Conservation (phyloP, 2,797 vertebrate genomes). For the Siniperca undulata region DNA sequence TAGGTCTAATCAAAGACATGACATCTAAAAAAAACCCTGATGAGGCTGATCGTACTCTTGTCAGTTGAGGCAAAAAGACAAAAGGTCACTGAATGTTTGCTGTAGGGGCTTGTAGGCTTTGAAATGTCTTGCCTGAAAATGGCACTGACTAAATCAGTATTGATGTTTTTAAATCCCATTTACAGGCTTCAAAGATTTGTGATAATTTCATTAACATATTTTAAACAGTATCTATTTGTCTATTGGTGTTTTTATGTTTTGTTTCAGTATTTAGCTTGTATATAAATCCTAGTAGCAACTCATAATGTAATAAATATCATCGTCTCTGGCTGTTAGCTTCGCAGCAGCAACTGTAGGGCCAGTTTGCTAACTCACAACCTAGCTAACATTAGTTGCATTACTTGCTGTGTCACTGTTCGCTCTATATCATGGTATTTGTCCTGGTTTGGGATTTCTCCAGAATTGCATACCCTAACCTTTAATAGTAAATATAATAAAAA, state of each 20-base stretch:
- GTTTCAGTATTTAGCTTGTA: neutral
- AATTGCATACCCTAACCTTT: too few relatives aligned
- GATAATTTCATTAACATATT: conserved; percentile 3
- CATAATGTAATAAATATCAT: neutral
- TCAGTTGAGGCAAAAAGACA: conserved; percentile 10
- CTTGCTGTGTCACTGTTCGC: too few relatives aligned
- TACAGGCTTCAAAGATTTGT: conserved; percentile 17
- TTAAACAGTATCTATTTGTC: neutral
- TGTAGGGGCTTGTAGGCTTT: conserved; percentile 5
- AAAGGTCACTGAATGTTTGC: conserved; percentile 19
- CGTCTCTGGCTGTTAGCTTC: too few relatives aligned
- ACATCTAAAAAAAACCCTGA: neutral
- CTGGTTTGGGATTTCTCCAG: too few relatives aligned
- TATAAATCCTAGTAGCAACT: neutral
- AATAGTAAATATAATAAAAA: neutral
- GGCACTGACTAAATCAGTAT: conserved; percentile 32
- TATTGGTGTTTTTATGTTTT: neutral
- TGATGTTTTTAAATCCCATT: conserved; percentile 34
- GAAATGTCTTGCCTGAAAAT: conserved; percentile 18
- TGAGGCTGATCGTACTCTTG: neutral
- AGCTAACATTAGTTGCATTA: too few relatives aligned
- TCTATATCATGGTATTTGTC: neutral
- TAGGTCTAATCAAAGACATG: conserved; percentile 28
- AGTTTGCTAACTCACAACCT: too few relatives aligned
- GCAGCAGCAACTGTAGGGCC: neutral